phyloP scores from a whole-genome alignment of 2,113 vertebrate species.

The Pelvicachromis taeniatus region DNA sequence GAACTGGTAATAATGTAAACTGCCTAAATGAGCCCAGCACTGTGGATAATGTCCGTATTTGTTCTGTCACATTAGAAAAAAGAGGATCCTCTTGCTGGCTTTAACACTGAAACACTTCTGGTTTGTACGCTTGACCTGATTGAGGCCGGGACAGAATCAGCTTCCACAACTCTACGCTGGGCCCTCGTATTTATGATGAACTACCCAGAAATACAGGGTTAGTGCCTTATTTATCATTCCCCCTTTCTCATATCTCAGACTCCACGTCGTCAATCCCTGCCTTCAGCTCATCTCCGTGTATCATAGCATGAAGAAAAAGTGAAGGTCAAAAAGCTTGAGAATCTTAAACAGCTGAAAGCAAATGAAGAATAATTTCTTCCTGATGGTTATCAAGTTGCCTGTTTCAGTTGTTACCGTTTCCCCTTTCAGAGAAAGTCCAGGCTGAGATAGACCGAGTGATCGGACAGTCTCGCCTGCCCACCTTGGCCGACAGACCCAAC shows the following conservation, averaged over 20 bases:
- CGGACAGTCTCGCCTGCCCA: conserved; percentile 63
- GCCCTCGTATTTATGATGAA: conserved; percentile 80
- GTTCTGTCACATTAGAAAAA: conserved; percentile 9
- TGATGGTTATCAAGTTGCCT: not conserved
- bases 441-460: conserved; percentile 73
- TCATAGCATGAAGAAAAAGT: not conserved
- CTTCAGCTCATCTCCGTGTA: not conserved
- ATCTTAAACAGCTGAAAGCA: not conserved
- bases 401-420: not conserved
- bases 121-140: conserved; percentile 76
- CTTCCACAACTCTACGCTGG: conserved; percentile 85
- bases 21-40: fast-evolving
- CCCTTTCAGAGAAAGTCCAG: conserved; percentile 64
- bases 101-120: conserved; percentile 73
- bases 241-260: not conserved
- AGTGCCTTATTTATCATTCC: not conserved
- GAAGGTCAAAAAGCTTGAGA: not conserved
- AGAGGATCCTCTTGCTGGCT: conserved; percentile 50
- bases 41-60: not conserved
- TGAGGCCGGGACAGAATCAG: conserved; percentile 87
- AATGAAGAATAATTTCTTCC: not conserved
- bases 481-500: conserved; percentile 61
- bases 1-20: not conserved
- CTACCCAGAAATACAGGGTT: conserved; percentile 84
- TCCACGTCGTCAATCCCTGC: not conserved